Percentiles rank a stretch among this genome's conserved stretches.
phyloP scores from a whole-genome alignment of 2,888 invertebrate species.

The Agriopis aurantiaria region DNA sequence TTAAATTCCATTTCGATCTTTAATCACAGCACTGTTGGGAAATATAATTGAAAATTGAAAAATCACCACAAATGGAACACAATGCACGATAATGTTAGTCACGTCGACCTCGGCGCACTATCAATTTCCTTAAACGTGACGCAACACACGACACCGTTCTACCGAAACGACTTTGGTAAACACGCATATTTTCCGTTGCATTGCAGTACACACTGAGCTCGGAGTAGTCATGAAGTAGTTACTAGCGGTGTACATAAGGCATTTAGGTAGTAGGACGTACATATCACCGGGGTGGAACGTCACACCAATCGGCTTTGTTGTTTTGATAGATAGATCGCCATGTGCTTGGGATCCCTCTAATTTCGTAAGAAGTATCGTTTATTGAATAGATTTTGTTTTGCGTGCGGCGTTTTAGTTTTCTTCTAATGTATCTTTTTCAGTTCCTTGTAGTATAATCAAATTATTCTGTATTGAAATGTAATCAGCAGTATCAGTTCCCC shows the following conservation, averaged over 20 bases:
- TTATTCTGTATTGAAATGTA: neutral
- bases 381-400: slow-evolving; percentile 35
- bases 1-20: slow-evolving; percentile 68
- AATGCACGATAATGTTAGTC: slow-evolving; percentile 81
- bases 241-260: slow-evolving; percentile 87
- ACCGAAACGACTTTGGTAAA: slow-evolving; percentile 87
- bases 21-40: slow-evolving; percentile 69
- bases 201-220: slow-evolving; percentile 87
- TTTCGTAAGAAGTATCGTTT: slow-evolving; percentile 61
- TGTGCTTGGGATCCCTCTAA: slow-evolving; percentile 79
- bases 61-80: slow-evolving; percentile 70
- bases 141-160: slow-evolving; percentile 86
- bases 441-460: neutral
- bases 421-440: neutral
- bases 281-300: slow-evolving; percentile 86
- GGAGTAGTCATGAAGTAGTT: slow-evolving; percentile 86
- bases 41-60: slow-evolving; percentile 61
- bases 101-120: slow-evolving; percentile 85
- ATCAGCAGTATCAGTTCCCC: neutral
- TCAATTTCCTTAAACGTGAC: slow-evolving; percentile 86
- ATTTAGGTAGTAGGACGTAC: slow-evolving; percentile 86
- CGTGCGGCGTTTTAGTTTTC: slow-evolving; percentile 16
- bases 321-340: slow-evolving; percentile 85
- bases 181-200: slow-evolving; percentile 87
- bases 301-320: slow-evolving; percentile 87